Conservation (phyloP, 1,140 invertebrate genomes). For the Lordiphosa clarofinis region DNA sequence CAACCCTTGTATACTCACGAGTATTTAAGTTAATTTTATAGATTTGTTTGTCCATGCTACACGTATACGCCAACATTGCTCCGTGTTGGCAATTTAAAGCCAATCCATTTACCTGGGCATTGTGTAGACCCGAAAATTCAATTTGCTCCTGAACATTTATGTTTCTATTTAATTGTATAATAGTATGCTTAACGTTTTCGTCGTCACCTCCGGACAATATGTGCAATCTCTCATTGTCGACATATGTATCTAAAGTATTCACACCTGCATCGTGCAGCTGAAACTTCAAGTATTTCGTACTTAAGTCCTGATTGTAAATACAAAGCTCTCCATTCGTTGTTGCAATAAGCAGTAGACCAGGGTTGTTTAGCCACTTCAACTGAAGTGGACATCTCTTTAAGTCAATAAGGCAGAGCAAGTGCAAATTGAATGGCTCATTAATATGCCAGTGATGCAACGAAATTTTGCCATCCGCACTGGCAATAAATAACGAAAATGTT, state of each 20-base stretch:
- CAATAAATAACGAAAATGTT: constrained; percentile 35
- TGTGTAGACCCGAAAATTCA: constrained; percentile 29
- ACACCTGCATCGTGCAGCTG: constrained; percentile 61
- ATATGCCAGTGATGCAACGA: constrained; percentile 31
- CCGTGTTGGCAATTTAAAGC: constrained; percentile 4
- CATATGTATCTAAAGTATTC: constrained; percentile 52
- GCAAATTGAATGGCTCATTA: constrained; percentile 6
- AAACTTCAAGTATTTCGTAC: constrained; percentile 20
- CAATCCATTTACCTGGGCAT: constrained; percentile 54
- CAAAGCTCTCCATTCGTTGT: constrained; percentile 63
- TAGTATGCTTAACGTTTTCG: constrained; percentile 52
- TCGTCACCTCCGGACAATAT: constrained; percentile 72
- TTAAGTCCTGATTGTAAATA: constrained; percentile 35
- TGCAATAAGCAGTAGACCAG: constrained; percentile 35
- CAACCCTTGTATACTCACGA: constrained; percentile 10
- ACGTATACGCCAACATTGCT: constrained; percentile 34
- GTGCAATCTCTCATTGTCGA: constrained; percentile 26
- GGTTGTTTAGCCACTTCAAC: constrained; percentile 16
- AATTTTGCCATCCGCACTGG: constrained; percentile 64
- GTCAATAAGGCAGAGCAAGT: constrained; percentile 17
- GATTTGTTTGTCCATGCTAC: constrained; percentile 55
- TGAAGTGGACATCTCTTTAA: constrained; percentile 56
- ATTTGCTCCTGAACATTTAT: background rate
- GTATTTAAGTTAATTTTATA: constrained; percentile 33
- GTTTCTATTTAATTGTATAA: constrained; percentile 17